A percentile compares a stretch with the other conserved stretches of the same genome.
Evolutionary conservation across 2,888 invertebrate genomes (phyloP).

Genomic region (Gymnosoma rotundatum): DNA sequence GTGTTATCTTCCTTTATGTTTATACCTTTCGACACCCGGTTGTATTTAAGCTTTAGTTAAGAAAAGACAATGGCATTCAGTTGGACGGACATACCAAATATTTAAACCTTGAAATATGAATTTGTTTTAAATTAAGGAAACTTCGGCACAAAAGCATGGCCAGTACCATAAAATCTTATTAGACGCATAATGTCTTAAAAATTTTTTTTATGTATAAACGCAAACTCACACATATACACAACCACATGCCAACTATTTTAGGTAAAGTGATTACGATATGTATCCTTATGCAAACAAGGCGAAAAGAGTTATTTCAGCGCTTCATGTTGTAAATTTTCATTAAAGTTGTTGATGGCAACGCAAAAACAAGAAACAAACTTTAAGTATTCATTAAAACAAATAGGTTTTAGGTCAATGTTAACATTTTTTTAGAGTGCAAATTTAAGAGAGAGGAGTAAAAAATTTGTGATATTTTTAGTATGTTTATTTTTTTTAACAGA

Average conservation of each 20-base stretch:
- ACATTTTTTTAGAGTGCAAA: neutral
- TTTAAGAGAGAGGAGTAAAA: neutral
- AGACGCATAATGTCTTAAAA: conserved; percentile 40
- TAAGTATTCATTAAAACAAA: neutral
- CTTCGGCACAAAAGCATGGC: neutral
- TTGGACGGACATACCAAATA: neutral
- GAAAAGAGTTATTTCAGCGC: conserved; percentile 40
- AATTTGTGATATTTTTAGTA: conserved; percentile 24
- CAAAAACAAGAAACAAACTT: neutral
- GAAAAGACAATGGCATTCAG: conserved; percentile 26
- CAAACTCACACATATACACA: neutral
- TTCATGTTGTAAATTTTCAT: conserved; percentile 60
- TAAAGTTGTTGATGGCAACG: conserved; percentile 27
- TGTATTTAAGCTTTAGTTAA: conserved; percentile 16
- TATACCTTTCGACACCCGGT: conserved; percentile 34
- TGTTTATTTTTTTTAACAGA: conserved; percentile 1
- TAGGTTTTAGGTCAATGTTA: conserved; percentile 27
- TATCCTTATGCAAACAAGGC: conserved; percentile 56
- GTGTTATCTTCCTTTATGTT: conserved; percentile 19
- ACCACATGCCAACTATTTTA: neutral
- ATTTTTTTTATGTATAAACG: neutral
- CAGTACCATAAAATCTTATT: conserved; percentile 34
- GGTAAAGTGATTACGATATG: conserved; percentile 19
- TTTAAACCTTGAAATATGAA: conserved; percentile 17
- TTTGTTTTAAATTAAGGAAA: conserved; percentile 27